These are phyloP conservation scores for Dasyurus viverrinus DNA, from an alignment of 2,113 vertebrate genomes.

Conservation along the genomic window DNA sequence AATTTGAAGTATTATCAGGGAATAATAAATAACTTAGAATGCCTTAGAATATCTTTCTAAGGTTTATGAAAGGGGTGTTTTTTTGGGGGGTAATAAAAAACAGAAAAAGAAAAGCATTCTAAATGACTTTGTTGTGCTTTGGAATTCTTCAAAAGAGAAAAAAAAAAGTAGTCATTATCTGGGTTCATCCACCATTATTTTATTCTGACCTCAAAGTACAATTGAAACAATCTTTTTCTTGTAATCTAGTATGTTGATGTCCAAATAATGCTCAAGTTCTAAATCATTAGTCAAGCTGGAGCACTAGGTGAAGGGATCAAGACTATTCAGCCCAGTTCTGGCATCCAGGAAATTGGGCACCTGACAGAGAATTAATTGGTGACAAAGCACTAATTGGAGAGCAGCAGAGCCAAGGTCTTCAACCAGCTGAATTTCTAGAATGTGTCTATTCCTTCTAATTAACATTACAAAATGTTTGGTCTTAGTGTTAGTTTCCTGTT, in stretches of 20 bases:
- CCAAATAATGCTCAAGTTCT: conserved; percentile 67
- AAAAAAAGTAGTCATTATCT: not conserved
- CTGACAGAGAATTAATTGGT: conserved; percentile 82
- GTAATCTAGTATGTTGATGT: conserved; percentile 56
- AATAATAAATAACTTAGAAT: not conserved
- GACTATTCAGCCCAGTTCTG: conserved; percentile 59
- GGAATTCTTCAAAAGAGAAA: not conserved
- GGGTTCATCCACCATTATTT: conserved; percentile 4
- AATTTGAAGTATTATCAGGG: not conserved
- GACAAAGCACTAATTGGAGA: conserved; percentile 73
- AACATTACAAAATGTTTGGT: conserved; percentile 67
- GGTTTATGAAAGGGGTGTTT: not conserved
- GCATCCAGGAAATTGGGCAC: conserved; percentile 76
- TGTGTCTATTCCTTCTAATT: conserved; percentile 75
- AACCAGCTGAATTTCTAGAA: conserved; percentile 73
- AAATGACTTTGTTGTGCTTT: not conserved
- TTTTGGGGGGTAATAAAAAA: not conserved
- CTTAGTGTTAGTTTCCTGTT: conserved; percentile 64
- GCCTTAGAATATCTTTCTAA: not conserved
- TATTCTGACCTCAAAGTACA: conserved; percentile 41
- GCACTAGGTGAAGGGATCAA: conserved; percentile 73
- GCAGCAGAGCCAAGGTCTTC: conserved; percentile 71
- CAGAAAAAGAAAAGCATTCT: not conserved
- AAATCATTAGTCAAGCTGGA: conserved; percentile 77
- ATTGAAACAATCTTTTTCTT: conserved; percentile 48